Conservation (phyloP, 2,113 vertebrate genomes). For the Oncorhynchus clarkii region DNA sequence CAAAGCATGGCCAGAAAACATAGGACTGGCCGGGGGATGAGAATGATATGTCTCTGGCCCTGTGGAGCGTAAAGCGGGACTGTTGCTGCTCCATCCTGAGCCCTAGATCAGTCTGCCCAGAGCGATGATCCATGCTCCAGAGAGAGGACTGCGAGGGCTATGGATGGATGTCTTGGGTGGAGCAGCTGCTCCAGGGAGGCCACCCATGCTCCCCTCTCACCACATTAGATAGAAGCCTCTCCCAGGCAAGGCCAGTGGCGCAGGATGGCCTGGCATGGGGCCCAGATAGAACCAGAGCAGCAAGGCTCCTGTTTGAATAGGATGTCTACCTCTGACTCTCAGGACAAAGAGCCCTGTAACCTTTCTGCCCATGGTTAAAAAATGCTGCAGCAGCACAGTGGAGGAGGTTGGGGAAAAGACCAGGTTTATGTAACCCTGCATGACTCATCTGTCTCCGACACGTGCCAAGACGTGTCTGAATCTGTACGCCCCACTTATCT, state of each 20-base stretch:
- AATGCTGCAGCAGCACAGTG: not conserved
- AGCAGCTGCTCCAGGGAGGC: not conserved
- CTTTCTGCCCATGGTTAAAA: not conserved
- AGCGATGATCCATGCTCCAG: not conserved
- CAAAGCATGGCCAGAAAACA: too few relatives aligned
- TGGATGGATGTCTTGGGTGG: too few relatives aligned
- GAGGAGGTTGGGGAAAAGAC: not conserved
- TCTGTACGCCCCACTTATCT: too few relatives aligned
- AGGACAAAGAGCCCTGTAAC: not conserved
- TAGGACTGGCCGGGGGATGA: too few relatives aligned
- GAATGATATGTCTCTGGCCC: too few relatives aligned
- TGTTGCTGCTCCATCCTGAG: too few relatives aligned
- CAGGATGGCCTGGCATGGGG: not conserved
- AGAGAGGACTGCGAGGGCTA: too few relatives aligned
- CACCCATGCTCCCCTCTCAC: not conserved
- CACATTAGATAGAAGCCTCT: slow-evolving; percentile 16
- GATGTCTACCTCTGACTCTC: not conserved
- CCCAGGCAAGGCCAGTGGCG: not conserved
- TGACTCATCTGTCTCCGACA: not conserved
- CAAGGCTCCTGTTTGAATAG: not conserved
- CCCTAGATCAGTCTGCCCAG: slow-evolving; percentile 16
- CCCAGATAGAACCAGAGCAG: not conserved
- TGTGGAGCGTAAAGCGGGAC: too few relatives aligned
- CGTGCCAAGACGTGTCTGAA: not conserved
- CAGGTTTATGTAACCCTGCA: not conserved